Evolutionary conservation across 2,797 vertebrate genomes (phyloP).

Genomic region (Percopsis omiscomaycus): DNA sequence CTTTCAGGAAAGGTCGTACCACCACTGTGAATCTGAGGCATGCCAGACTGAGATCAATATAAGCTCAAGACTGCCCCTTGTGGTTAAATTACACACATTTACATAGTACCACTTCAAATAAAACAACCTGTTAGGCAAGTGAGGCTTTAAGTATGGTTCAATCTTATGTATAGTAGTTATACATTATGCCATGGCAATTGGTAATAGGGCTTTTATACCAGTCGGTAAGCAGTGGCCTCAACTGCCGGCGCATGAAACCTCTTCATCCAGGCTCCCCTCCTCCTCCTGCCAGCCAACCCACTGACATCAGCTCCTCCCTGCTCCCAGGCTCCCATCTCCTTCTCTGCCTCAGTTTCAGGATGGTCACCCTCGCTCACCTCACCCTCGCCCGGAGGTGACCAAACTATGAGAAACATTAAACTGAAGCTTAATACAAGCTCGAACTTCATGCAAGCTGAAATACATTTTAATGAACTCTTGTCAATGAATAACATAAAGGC

Average conservation of each 20-base stretch:
- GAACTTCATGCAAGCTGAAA: neutral
- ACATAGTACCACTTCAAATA: too few species aligned
- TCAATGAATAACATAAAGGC: too few species aligned
- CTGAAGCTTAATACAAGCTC: neutral
- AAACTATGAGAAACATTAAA: neutral
- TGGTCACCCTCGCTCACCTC: slow-evolving; percentile 18
- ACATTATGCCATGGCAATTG: neutral
- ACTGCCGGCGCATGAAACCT: slow-evolving; percentile 54
- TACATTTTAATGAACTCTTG: neutral
- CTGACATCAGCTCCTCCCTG: slow-evolving; percentile 5
- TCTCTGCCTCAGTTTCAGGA: slow-evolving; percentile 16
- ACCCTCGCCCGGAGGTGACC: slow-evolving; percentile 2
- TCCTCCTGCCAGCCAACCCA: slow-evolving; percentile 33
- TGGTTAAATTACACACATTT: too few species aligned
- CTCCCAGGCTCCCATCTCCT: slow-evolving; percentile 11
- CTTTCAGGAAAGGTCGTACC: too few species aligned
- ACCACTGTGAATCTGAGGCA: too few species aligned
- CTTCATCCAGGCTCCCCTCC: slow-evolving; percentile 48
- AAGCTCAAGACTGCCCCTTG: too few species aligned
- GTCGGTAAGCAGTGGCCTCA: slow-evolving; percentile 63
- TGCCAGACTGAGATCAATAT: too few species aligned
- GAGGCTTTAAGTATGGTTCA: too few species aligned
- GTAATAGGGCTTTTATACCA: slow-evolving; percentile 50
- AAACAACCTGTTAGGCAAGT: too few species aligned
- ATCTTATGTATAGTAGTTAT: neutral